These are phyloP conservation scores for Lepilemur ruficaudatus DNA, from an alignment of 2,797 vertebrate species.

Conservation along the genomic window DNA sequence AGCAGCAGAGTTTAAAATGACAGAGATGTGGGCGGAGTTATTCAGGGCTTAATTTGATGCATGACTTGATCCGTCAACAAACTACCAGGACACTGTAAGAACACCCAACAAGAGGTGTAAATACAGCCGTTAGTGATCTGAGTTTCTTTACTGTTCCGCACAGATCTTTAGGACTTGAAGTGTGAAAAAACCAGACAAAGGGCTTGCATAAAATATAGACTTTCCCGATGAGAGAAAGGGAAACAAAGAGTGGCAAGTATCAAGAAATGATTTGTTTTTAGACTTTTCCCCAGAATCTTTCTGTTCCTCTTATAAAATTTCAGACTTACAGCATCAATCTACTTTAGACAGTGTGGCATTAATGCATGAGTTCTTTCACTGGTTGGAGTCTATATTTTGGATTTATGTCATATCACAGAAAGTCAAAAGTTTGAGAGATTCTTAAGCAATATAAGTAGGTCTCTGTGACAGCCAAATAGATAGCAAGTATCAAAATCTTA, in stretches of 20 bases:
- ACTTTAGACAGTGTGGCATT: background rate
- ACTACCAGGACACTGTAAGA: background rate
- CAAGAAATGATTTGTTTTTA: background rate
- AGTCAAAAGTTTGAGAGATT: background rate
- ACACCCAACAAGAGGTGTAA: background rate
- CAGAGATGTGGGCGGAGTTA: background rate
- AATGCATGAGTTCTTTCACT: background rate
- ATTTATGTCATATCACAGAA: background rate
- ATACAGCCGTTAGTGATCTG: background rate
- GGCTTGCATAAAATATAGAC: background rate
- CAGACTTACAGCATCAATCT: background rate
- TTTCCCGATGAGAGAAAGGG: background rate
- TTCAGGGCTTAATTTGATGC: background rate
- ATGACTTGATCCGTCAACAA: background rate
- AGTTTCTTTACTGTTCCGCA: background rate
- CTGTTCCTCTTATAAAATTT: background rate
- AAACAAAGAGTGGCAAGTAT: background rate
- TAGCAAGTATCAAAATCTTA: constrained; percentile 35
- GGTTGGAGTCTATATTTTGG: background rate
- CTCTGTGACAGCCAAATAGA: background rate
- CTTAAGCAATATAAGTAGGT: background rate
- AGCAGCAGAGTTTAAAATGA: background rate
- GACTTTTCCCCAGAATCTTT: background rate
- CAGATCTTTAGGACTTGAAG: background rate
- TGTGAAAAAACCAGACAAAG: background rate